Conservation (phyloP, 2,113 vertebrate genomes). For the Carettochelys insculpta region DNA sequence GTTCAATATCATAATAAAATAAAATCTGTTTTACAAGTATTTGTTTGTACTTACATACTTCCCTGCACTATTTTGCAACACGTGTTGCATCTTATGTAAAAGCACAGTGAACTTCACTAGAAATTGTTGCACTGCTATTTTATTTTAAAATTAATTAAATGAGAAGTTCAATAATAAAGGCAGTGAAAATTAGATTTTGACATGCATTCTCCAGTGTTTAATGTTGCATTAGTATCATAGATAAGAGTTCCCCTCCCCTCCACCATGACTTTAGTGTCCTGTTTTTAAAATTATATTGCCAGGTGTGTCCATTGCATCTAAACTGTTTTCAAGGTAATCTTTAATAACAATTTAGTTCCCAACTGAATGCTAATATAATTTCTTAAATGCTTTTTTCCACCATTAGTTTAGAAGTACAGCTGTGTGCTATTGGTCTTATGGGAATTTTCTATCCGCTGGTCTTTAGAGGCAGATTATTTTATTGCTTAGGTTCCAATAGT, state of each 20-base stretch:
- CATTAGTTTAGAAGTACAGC: not conserved
- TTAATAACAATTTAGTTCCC: not conserved
- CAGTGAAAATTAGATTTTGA: not conserved
- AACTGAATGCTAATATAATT: not conserved
- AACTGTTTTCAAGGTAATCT: not conserved
- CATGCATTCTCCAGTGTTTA: not conserved
- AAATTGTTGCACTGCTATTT: not conserved
- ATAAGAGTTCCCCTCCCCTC: not conserved
- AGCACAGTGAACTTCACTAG: not conserved
- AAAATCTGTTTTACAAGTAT: not conserved
- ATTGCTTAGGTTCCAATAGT: not conserved
- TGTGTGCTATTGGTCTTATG: not conserved
- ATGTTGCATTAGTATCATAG: not conserved
- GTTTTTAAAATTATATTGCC: not conserved
- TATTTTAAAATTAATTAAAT: not conserved
- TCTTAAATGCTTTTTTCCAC: not conserved
- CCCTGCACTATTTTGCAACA: not conserved
- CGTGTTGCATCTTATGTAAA: not conserved
- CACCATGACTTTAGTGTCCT: not conserved
- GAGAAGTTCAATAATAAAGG: not conserved
- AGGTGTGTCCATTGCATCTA: not conserved
- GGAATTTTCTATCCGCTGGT: not conserved
- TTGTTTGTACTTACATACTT: not conserved
- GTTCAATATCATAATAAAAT: not conserved
- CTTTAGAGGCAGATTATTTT: not conserved